A percentile compares a stretch with the other conserved stretches of the same genome.
Conservation (phyloP, 2,888 invertebrate species). For the Conus canariensis region DNA sequence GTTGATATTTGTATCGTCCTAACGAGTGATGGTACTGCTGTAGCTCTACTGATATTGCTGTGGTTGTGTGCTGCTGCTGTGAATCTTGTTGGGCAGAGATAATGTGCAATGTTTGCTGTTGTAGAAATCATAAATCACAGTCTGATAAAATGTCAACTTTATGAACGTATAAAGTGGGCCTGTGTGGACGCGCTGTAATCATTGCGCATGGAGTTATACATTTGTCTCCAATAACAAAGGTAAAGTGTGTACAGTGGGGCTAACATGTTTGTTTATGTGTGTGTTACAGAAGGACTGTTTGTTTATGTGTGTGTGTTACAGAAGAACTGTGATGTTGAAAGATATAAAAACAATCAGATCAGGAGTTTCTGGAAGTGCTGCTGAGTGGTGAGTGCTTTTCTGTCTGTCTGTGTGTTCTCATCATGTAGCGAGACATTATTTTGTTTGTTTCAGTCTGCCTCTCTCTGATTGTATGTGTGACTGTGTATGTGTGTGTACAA, state of each 20-base stretch:
- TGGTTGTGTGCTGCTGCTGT: no score
- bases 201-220: no score
- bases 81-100: no score
- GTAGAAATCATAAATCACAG: no score
- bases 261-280: neutral
- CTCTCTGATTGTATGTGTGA: neutral
- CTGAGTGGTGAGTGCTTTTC: conserved; percentile 37
- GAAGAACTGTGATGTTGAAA: conserved; percentile 41
- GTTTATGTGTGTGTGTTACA: neutral
- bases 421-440: neutral
- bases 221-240: no score
- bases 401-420: neutral
- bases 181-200: no score
- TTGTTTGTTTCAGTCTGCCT: neutral
- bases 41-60: no score
- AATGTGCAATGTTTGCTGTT: no score
- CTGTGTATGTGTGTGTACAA: neutral
- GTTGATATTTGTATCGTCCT: neutral
- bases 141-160: no score
- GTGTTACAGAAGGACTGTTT: neutral
- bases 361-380: conserved; percentile 48
- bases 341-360: conserved; percentile 47
- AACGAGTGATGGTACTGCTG: no score
- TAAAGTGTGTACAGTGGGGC: no score
- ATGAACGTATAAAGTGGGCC: no score